Evolutionary conservation across 1,140 invertebrate species (phyloP), one percentile per base, ranked within the genome.

Genomic region (Papilio xuthus): DNA sequence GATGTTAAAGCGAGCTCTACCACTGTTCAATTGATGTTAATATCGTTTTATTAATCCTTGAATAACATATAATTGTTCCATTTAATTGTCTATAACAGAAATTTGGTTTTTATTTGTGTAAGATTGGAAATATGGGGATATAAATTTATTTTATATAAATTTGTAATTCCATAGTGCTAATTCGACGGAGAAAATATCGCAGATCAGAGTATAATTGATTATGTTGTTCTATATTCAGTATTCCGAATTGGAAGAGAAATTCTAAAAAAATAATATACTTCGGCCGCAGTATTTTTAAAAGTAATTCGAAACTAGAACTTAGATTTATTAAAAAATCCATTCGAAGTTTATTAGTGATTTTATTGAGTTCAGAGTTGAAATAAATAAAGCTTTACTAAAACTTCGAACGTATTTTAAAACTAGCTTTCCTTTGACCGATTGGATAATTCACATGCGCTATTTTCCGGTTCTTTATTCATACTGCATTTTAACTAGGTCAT

Each of bases 381-480:
- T 6, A 73, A 47, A 47, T 73, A 26, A 73, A 73, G 42, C 42
- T 20, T 56, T 56, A 37, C 72, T 53, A 53, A n/a, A 75, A 75
- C 72, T 75, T 7, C 26, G 47, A 75, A 32, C 72, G 28, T 56
- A 74, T 75, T 53, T 32, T 32, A 26, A 50, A 32, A 53, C 56
- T 75, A 56, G 28, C 72, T 75, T 75, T 75, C 13, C 42, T 47
- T 73, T 73, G 42, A 47, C 71, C 42, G 72, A 53, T 75, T 56
- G 72, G 56, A 75, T 75, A 56, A 75, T 75, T 75, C 72, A 28
- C 72, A 75, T 75, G 44, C 72, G 47, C 44, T 56, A 56, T 75
- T 75, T 75, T 56, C 47, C 42, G 32, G 53, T 26, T 42, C 37
- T 76, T 42, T 63, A 76, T 76, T 63, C 28, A n/a, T 37, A 20